Base-by-base conservation (phyloP, 2,113 vertebrate species). In the Pollachius pollachius region DNA sequence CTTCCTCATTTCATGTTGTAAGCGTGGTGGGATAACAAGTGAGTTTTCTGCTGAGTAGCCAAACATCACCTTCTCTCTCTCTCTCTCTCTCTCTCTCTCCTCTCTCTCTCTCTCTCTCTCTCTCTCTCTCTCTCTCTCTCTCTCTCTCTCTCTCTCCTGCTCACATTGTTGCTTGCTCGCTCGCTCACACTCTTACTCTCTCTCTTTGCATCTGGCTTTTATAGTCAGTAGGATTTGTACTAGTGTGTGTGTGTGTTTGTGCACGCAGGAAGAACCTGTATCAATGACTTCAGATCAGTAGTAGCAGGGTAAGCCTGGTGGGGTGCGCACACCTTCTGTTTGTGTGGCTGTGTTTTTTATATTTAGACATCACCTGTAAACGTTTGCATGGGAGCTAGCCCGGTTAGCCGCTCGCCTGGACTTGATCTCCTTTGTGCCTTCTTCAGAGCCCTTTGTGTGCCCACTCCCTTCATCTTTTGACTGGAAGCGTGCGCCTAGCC, bases 171-270 rank as follows among this genome's bases (percentile, higher is more conserved):
- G 56, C n/a, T n/a, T 23, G 21, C 21, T n/a, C 27, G 27, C 27
- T 27, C 27, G 4, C 27, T 30, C 30, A 30, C 30, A 30, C 30
- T 27, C 27, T 27, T 27, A 27, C 27, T 30, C 30, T 18, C 19
- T 21, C n/a, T 18, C 19, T 21, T 6, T 12, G 27, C 62, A 63
- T 16, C 15, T 79, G 16, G 84, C 79, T 75, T 87, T 88, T 90
- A 82, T 84, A 90, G 89, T 92, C 91, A 91, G 91, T 90, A 92
- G 88, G 77, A 87, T 83, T 82, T 87, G 87, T 87, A 88, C 88
- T 88, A 79, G 88, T 88, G 34, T 67, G 21, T 61, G 64, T 64
- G 72, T 67, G 68, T 34, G 27, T 15, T 59, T 30, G 62, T 30
- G n/a, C 2, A 4, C 23, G 71, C 37, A 62, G 25, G 68, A 30